Conservation (phyloP, 2,113 vertebrate genomes). For the Cyrtonyx montezumae region DNA sequence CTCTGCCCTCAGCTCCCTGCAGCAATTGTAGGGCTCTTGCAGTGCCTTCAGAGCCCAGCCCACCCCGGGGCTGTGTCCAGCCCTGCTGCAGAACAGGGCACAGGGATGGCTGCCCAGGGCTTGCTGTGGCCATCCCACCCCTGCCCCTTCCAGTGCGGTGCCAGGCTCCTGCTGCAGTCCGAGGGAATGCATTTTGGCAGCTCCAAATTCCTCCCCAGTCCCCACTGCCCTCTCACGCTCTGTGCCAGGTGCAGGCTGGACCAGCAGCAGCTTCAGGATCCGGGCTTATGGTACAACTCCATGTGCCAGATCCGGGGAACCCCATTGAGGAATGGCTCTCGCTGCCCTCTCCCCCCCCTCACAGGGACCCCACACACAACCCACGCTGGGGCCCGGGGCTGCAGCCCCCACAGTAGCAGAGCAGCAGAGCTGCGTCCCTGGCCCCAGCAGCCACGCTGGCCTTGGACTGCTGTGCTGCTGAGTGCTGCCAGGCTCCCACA, state of each 20-base stretch:
- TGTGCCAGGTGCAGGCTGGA: fast-evolving
- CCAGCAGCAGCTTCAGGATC: not conserved
- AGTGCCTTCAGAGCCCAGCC: not conserved
- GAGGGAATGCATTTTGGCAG: not conserved
- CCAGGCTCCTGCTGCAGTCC: not conserved
- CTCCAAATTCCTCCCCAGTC: not conserved
- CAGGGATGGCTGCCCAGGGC: not conserved
- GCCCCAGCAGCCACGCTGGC: fast-evolving
- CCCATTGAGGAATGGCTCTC: not conserved
- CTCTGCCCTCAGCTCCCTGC: not conserved
- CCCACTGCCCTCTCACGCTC: not conserved
- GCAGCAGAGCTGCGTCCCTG: not conserved
- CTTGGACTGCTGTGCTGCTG: not conserved
- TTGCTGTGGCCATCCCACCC: not conserved
- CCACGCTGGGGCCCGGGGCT: fast-evolving
- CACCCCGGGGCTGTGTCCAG: not conserved
- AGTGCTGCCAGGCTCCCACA: not conserved
- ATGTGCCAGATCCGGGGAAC: fast-evolving
- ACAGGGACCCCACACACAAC: not conserved
- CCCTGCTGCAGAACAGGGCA: not conserved
- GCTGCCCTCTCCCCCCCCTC: not conserved
- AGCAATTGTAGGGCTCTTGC: not conserved
- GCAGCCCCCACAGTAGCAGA: not conserved
- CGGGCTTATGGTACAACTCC: not conserved
- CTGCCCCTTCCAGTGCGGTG: fast-evolving